Conservation (phyloP, 2,797 vertebrate species). For the Florisuga fusca region DNA sequence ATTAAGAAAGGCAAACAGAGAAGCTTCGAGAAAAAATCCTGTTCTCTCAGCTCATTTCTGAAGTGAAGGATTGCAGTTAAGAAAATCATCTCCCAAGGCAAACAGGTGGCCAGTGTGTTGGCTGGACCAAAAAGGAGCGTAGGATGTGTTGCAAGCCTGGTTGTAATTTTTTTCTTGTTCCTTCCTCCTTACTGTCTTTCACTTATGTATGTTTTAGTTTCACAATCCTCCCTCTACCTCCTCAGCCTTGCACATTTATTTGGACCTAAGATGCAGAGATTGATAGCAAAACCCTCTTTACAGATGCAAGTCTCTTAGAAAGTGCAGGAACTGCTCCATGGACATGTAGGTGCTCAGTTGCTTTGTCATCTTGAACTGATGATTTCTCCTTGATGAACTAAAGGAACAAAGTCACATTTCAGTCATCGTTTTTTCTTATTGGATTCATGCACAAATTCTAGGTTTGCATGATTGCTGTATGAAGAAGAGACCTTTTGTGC, state of each 20-base stretch:
- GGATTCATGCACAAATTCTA: neutral
- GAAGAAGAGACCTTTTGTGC: neutral
- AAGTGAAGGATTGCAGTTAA: neutral
- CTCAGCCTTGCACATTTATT: neutral
- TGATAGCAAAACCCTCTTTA: neutral
- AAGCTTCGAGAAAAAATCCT: neutral
- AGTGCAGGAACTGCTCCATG: neutral
- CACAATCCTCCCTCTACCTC: neutral
- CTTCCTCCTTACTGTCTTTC: conserved; percentile 23
- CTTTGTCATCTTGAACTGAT: neutral
- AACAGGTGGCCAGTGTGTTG: conserved; percentile 36
- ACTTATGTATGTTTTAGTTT: neutral
- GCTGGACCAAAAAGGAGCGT: conserved; percentile 24
- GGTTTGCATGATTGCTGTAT: neutral
- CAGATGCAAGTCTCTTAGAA: fast-evolving
- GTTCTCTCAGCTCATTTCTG: neutral
- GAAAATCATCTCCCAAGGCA: neutral
- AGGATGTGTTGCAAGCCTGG: conserved; percentile 47
- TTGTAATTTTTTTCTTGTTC: conserved; percentile 46
- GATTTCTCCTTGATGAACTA: neutral
- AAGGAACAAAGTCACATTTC: neutral
- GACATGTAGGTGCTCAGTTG: neutral
- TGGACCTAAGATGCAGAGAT: neutral
- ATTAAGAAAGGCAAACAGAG: neutral
- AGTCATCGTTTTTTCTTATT: neutral